phyloP scores from a whole-genome alignment of 2,113 vertebrate species.

The Macaca mulatta region DNA sequence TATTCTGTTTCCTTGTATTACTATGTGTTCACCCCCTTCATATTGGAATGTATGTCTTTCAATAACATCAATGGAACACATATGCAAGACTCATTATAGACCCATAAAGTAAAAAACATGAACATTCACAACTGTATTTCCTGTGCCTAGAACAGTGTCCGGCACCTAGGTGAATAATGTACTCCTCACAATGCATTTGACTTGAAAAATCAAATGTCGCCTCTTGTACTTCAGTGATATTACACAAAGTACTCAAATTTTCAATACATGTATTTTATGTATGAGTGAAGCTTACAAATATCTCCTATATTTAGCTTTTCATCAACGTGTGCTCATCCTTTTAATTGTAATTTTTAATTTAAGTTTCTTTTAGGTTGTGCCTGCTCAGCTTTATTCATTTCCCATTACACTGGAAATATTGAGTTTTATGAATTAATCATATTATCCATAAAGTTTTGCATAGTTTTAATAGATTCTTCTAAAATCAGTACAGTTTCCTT shows the following conservation, averaged over 20 bases:
- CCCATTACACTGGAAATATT: not conserved
- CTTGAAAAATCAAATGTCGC: not conserved
- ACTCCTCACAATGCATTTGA: not conserved
- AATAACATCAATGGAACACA: not conserved
- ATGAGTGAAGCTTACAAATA: slow-evolving; percentile 65
- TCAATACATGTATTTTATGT: slow-evolving; percentile 63
- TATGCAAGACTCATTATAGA: not conserved
- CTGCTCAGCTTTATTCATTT: slow-evolving; percentile 32
- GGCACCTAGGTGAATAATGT: not conserved
- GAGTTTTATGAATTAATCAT: slow-evolving; percentile 75
- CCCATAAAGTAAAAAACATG: not conserved
- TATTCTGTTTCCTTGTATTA: not conserved
- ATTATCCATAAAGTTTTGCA: slow-evolving; percentile 12
- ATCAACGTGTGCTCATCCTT: slow-evolving; percentile 65
- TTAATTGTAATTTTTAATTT: slow-evolving; percentile 67
- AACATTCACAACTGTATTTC: not conserved
- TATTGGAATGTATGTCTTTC: not conserved
- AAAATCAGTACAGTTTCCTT: not conserved
- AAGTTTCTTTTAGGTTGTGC: slow-evolving; percentile 39
- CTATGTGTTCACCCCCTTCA: not conserved
- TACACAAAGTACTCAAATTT: slow-evolving; percentile 28
- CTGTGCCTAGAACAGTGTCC: not conserved
- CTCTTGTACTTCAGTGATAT: slow-evolving; percentile 35
- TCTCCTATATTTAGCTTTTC: slow-evolving; percentile 64
- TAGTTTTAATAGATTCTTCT: slow-evolving; percentile 28